Evolutionary conservation across 1,140 invertebrate genomes (phyloP), one percentile per base, ranked within the genome.

Genomic region (Bombus confusus): DNA sequence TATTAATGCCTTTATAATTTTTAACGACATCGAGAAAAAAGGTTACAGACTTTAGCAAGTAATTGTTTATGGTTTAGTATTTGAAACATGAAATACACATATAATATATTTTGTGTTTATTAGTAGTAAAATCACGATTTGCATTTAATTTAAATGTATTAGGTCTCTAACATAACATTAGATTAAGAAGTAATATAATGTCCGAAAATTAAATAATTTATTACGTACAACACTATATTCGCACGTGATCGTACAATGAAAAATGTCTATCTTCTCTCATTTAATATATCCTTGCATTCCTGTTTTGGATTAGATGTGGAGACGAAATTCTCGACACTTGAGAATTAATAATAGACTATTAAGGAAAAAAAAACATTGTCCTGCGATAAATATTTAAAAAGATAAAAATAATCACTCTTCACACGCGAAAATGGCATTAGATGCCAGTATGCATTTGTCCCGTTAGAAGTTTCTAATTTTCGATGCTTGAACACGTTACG

Each of bases 141-240:
- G 22, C 25, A 78, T 79, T 83, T 18, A 57, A 72, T 83, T 52
- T 79, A 86, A 88, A 78, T 87, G 75, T 74, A 77, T 52, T 85
- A 85, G 78, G n/a, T 89, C 18, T 83, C 41, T 66, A 81, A 62
- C 75, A 80, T 72, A 59, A 86, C 15, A 77, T 52, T 52, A 83
- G 41, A 69, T 47, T 85, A 73, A 90, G 34, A 81, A 85, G 25
- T 72, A 76, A 52, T 82, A 85, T 78, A 84, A 84, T 73, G 77
- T 91, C 71, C 71, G 59, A 90, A 91, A 91, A 90, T 90, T 91
- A 90, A 91, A 91, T 91, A 90, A 91, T 91, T 91, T 91, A 91
- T 91, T 91, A 91, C 80, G 89, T 89, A 91, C 87, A 91, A 88
- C 86, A 90, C 80, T 43, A 78, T 88, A 78, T 81, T 66, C 69